These are phyloP conservation scores for Phalera bucephala DNA, from an alignment of 2,888 invertebrate genomes.

Conservation along the genomic window DNA sequence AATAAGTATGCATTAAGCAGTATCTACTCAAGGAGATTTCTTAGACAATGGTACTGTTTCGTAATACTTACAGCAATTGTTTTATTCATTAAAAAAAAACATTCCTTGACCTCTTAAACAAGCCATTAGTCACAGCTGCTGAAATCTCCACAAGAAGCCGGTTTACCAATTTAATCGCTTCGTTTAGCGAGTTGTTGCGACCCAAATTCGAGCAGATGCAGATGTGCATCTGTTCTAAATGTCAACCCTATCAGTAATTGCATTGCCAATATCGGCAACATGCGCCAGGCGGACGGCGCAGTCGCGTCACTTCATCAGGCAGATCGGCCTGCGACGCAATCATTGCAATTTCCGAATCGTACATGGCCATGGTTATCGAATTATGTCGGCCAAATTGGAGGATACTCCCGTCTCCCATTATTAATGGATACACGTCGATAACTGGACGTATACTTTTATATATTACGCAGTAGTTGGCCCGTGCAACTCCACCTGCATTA, in stretches of 20 bases:
- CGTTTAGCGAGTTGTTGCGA: not conserved
- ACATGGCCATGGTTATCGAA: conserved; percentile 40
- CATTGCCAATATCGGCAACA: conserved; percentile 43
- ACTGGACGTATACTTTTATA: no score
- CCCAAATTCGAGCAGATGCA: conserved; percentile 2
- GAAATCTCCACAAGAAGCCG: not conserved
- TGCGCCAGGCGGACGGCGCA: conserved; percentile 31
- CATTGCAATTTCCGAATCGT: conserved; percentile 73
- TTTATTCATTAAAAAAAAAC: no score
- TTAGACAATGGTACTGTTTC: no score
- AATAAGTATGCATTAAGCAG: no score
- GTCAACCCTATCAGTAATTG: conserved; percentile 52
- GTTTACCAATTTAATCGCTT: not conserved
- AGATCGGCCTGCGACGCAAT: conserved; percentile 53
- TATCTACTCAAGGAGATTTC: no score
- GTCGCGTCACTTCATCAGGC: conserved; percentile 38
- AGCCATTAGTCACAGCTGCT: not conserved
- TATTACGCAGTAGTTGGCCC: no score
- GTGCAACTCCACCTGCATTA: no score
- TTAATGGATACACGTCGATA: no score
- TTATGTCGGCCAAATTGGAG: conserved; percentile 28
- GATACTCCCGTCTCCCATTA: conserved; percentile 20
- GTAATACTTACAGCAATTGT: no score
- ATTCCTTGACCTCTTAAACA: no score
- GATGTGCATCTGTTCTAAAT: conserved; percentile 7